Percentiles rank a stretch among this genome's conserved stretches.
These are phyloP conservation scores for Melipona beecheii DNA, from an alignment of 2,888 invertebrate genomes.

Conservation along the genomic window DNA sequence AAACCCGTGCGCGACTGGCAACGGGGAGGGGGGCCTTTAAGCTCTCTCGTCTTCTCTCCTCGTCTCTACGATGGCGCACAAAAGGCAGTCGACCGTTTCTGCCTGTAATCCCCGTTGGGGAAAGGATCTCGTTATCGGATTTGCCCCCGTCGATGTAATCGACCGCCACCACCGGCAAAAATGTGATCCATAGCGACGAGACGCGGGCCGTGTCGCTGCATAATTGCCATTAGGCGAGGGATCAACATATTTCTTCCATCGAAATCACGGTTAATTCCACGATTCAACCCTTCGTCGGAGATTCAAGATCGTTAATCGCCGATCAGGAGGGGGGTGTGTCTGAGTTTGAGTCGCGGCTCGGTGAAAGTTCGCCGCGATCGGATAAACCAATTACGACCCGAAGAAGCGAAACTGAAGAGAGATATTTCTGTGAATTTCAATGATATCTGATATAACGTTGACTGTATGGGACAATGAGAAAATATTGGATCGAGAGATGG, in stretches of 20 bases:
- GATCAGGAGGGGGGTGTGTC: not conserved
- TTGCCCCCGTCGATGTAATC: slow-evolving; percentile 53
- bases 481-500: too few species aligned
- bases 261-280: slow-evolving; percentile 9
- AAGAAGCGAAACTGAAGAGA: not conserved
- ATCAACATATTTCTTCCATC: not conserved
- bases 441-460: too few species aligned
- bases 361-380: not conserved
- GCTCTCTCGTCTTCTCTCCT: slow-evolving; percentile 7
- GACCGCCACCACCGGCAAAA: slow-evolving; percentile 16
- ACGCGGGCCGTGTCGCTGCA: slow-evolving; percentile 17
- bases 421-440: too few species aligned
- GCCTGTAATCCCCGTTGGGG: slow-evolving; percentile 49
- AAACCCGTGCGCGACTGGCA: slow-evolving; percentile 46
- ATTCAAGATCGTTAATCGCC: not conserved
- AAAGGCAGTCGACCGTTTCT: slow-evolving; percentile 49
- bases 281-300: too few species aligned
- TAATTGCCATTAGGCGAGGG: slow-evolving; percentile 24
- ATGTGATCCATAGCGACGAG: slow-evolving; percentile 28
- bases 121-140: slow-evolving; percentile 65
- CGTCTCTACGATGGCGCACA: slow-evolving; percentile 19
- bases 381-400: not conserved
- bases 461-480: too few species aligned
- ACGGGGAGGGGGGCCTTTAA: not conserved
- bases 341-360: too few species aligned